Base-by-base conservation (phyloP, 2,113 vertebrate genomes). In the Oncorhynchus gorbuscha region DNA sequence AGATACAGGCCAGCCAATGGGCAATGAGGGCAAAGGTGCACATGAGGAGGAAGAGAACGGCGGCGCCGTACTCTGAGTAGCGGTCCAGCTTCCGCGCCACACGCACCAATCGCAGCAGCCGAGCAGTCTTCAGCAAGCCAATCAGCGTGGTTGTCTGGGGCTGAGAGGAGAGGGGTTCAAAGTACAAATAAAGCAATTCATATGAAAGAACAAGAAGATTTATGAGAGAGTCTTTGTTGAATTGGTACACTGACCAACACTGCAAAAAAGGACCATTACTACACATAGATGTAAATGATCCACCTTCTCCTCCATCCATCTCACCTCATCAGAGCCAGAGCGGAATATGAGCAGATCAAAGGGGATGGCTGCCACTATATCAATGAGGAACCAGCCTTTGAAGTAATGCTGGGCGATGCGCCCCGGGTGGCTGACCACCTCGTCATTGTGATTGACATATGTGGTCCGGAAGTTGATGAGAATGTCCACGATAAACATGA, bases 331-430 rank as follows among this genome's bases (percentile, higher is more conserved):
- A 1, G 97, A 96, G 22, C 97, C 95, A 0, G 96, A 94, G 85
- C 95, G 95, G 90, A 97, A 99, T 89, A 99, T 97, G 87, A 99
- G 97, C 85, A 99, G 93, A 85, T 99, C 98, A 0, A 99, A 99
- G 69, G 98, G 98, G 80, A 99, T 97, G 85, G 98, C 98, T 0
- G 98, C 98, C 11, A 99, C 97, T 81, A 99, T 97, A 89, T 99
- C 98, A 0, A 99, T 99, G 87, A 99, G 96, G 94, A 99, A 99
- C 98, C 98, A 99, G 76, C 98, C 98, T 87, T 99, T 99, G 92
- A 99, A 98, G 90, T 99, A 99, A 82, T 99, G 97, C 79, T 97
- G 93, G 0, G 97, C 97, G 0, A 99, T 99, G 88, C 94, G 96
- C 35, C 92, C 95, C 0, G 98, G 97, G 75, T 98, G 95, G 90